Evolutionary conservation across 2,888 invertebrate species (phyloP), one percentile per base, ranked within the genome.

Genomic region (Cheilosia vulpina): DNA sequence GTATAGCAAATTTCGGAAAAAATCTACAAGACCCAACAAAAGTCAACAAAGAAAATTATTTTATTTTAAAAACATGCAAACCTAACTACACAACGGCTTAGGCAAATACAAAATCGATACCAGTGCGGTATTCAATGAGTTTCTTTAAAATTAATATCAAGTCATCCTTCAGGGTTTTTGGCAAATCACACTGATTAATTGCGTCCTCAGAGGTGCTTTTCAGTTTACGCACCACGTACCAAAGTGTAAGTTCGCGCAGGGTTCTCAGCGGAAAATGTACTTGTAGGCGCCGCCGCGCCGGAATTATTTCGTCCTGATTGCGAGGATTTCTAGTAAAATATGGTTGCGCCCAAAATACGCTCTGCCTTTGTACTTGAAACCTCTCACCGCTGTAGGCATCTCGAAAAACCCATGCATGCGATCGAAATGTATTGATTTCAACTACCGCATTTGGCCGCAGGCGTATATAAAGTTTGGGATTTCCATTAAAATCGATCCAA

Each of bases 401-500:
- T 1, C 95, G 93, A 89, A 97, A 97, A 84, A 97, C 94, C 97
- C 97, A 98, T 0, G 96, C 96, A 92, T 98, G 97, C 0, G 95
- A 95, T 15, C 95, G 94, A 90, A 93, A 98, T 0, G 97, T 96
- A 88, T 96, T 95, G 0, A 97, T 93, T 88, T 89, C 89, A 2
- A 89, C 87, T 11, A 88, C 88, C 0, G 88, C 92, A 0, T 92
- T 92, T 0, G 94, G 93, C 0, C 91, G 89, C n/a, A 97, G 89
- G 0, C 93, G 93, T 4, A 93, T 93, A 89, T 96, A 96, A 66
- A 93, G 93, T 2, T 94, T 93, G 45, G 93, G 93, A 0, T 90
- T 90, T 0, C 97, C 97, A 53, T 93, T 91, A 89, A 95, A 97
- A 91, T 97, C 95, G 19, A 97, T 93, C 98, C 98, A 97, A 89